Conservation (phyloP, 2,797 vertebrate species). For the Chelmon rostratus region DNA sequence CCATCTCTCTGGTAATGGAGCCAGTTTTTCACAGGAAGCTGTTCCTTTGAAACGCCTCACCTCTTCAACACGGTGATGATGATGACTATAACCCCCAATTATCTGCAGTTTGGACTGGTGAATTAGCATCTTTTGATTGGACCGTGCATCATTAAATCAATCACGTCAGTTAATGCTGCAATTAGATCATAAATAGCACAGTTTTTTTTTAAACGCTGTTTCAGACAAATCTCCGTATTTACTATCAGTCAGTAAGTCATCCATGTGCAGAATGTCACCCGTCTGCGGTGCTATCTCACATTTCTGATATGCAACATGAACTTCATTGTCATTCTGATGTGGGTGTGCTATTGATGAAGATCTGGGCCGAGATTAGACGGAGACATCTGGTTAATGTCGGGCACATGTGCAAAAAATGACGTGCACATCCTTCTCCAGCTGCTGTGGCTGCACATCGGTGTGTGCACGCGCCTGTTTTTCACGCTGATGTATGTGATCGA, state of each 20-base stretch:
- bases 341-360: constrained; percentile 36
- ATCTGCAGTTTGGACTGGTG: constrained; percentile 9
- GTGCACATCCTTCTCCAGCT: constrained; percentile 27
- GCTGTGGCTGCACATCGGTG: constrained; percentile 8
- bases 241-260: background rate
- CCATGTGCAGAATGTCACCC: background rate
- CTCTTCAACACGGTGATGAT: constrained; percentile 11
- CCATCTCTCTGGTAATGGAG: constrained; percentile 36
- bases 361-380: constrained; percentile 13
- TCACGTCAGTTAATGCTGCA: background rate
- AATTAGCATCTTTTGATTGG: constrained; percentile 18
- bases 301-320: background rate
- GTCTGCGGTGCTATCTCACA: background rate
- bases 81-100: background rate
- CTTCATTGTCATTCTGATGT: constrained; percentile 20
- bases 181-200: background rate
- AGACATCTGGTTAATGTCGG: constrained; percentile 43
- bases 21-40: constrained; percentile 21
- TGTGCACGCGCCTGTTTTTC: background rate
- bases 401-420: constrained; percentile 16
- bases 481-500: background rate
- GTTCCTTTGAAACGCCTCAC: constrained; percentile 25
- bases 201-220: background rate
- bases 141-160: constrained; percentile 9
- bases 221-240: background rate